A percentile compares a stretch with the other conserved stretches of the same genome.
Conservation (phyloP, 2,113 vertebrate species). For the Aythya baeri region DNA sequence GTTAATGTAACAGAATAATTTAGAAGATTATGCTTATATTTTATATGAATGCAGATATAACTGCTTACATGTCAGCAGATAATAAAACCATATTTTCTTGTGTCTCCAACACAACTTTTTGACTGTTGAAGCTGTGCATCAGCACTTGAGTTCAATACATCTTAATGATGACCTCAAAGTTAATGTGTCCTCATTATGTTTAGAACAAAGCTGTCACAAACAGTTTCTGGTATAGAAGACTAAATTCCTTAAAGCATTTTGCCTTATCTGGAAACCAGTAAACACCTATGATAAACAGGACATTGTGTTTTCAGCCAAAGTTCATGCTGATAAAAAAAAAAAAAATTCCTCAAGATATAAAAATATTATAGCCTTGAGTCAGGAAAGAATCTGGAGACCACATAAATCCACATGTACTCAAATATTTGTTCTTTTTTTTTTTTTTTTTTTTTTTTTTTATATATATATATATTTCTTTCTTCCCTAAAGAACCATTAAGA, state of each 20-base stretch:
- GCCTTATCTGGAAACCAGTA: not conserved
- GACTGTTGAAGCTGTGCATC: not conserved
- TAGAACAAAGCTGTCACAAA: not conserved
- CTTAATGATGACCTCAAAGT: constrained; percentile 23
- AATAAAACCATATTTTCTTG: constrained; percentile 17
- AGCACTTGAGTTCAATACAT: constrained; percentile 6
- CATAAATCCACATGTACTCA: not conserved
- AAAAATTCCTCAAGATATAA: not conserved
- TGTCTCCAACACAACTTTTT: constrained; percentile 1
- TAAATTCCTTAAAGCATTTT: not conserved
- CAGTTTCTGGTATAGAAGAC: not conserved
- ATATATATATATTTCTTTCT: not conserved
- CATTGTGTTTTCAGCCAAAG: not conserved
- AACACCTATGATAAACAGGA: not conserved
- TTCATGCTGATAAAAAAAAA: not conserved
- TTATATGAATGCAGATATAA: not conserved
- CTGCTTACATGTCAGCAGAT: not conserved
- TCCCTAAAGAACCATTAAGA: not conserved
- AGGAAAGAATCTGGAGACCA: not conserved
- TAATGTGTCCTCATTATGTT: constrained; percentile 16
- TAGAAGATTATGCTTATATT: not conserved
- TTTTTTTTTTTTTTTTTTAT: no score
- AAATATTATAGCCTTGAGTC: not conserved
- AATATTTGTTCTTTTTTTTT: not conserved
- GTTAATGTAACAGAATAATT: not conserved